Evolutionary conservation across 2,888 invertebrate genomes (phyloP), one percentile per base, ranked within the genome.

Genomic region (Pristionchus exspectatus): DNA sequence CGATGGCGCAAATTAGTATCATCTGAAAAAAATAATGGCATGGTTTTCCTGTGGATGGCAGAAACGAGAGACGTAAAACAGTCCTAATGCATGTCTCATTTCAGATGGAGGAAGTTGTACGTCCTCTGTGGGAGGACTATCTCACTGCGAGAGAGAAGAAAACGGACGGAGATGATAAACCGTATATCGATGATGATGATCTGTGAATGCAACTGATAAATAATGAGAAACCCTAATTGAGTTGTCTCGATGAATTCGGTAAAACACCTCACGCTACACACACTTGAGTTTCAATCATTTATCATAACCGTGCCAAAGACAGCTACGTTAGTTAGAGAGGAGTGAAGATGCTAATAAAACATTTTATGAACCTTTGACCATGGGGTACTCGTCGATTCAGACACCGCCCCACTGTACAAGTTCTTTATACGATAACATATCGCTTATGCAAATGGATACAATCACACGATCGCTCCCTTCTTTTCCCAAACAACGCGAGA

Each of bases 41-140:
- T 50, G 10, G 44, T 50, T 44, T 44, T 44, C 44, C 44, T 5
- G 44, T 44, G 44, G 44, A 9, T 44, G 44, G 44, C 9, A 3
- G 9, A 44, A 10, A n/a, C n/a, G 2, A 69, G n/a, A 69, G 12
- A 16, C 56, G 2, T 56, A 18, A 56, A 56, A 9, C 18, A 56
- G 4, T 5, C 12, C 16, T 21, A 56, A 56, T 50, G 1, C 4
- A 0, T 12, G 2, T 27, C 7, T 69, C 10, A 24, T 24, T 30
- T 10, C 44, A 77, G 77, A 56, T 84, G 56, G 84, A 84, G 56
- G 84, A 84, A 4, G 84, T 84, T 3, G 84, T 84, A 0, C 84
- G 84, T n/a, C 84, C 84, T 0, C 84, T 84, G 44, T 84, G 84
- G 84, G 56, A 84, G 5, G 84, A 84, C n/a, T 84, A 84, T 44